Base-by-base conservation (phyloP, 1,140 invertebrate species). In the Diorhabda sublineata region DNA sequence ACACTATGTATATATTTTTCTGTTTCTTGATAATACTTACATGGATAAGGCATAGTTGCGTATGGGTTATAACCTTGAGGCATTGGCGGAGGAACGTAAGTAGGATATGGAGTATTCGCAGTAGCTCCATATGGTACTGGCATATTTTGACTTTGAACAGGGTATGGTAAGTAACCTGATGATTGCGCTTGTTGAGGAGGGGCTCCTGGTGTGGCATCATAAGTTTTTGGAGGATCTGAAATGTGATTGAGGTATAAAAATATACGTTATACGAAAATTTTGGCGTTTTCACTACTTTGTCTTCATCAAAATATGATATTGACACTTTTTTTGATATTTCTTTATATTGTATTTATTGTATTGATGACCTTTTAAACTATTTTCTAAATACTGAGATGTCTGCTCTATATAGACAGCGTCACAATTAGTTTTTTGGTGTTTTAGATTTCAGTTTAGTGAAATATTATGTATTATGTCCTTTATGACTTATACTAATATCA, bases 21-120 rank as follows among this genome's bases (percentile, higher is more conserved):
- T 26, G 26, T 26, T 26, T 26, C 26, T 26, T 26, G 26, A 52
- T 52, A 6, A 52, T 52, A 84, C 82, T 81, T 87, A 75, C 84
- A 80, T 73, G 90, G 88, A 81, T 91, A 91, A 42, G 89, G 88
- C 80, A 92, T 86, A 65, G 90, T 92, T 69, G 89, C 91, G 81
- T 95, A 95, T 45, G 93, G 93, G 85, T 95, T 95, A 79, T 93
- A 96, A 44, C 90, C 85, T 68, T 88, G 84, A 3, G 93, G 93
- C 89, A 95, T 89, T 3, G 92, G 92, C 42, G 90, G 85, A 58
- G 85, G 86, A 69, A 86, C 84, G 70, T 90, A 92, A 8, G 86
- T 79, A 59, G 91, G 91, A 82, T 94, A 92, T 45, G 91, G 89
- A 69, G 88, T 79, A 71, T 75, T 77, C 4, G 84, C 73, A 4